A percentile compares a stretch with the other conserved stretches of the same genome.
Conservation (phyloP, 2,888 invertebrate species). For the Orgyia antiqua region DNA sequence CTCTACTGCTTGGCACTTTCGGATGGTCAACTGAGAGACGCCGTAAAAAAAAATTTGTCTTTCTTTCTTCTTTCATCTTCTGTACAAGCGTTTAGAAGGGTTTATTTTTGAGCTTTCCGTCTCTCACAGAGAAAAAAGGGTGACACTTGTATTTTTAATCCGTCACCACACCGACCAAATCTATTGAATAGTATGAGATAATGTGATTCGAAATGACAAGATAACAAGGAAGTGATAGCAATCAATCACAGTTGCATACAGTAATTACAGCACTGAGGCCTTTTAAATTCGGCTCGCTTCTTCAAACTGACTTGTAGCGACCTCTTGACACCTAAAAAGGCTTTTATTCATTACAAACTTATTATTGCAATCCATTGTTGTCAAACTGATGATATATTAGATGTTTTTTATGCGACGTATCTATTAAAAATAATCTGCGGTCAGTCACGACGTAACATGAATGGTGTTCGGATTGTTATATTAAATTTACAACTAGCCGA, state of each 20-base stretch:
- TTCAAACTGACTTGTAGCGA: slow-evolving; percentile 8
- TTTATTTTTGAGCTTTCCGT: too few species aligned
- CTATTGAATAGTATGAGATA: not conserved
- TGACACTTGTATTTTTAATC: too few species aligned
- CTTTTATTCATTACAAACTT: slow-evolving; percentile 26
- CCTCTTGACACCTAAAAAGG: slow-evolving; percentile 24
- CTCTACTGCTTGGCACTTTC: too few species aligned
- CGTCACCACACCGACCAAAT: too few species aligned
- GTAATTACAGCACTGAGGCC: slow-evolving; percentile 15
- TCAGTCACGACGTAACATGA: slow-evolving; percentile 23
- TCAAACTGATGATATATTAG: slow-evolving; percentile 42
- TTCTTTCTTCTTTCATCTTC: too few species aligned
- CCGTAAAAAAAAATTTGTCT: too few species aligned
- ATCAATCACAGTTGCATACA: slow-evolving; percentile 15
- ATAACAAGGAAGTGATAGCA: slow-evolving; percentile 9
- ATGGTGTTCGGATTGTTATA: slow-evolving; percentile 2
- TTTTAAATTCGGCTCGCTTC: slow-evolving; percentile 12
- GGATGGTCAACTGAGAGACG: too few species aligned
- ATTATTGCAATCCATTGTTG: slow-evolving; percentile 41
- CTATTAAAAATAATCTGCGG: slow-evolving; percentile 31
- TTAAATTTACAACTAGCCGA: too few species aligned
- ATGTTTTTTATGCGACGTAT: slow-evolving; percentile 29
- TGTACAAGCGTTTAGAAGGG: too few species aligned
- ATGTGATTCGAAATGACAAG: slow-evolving; percentile 1
- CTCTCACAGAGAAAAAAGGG: too few species aligned